Evolutionary conservation across 2,113 vertebrate species (phyloP).

Genomic region (Leucoraja erinaceus): DNA sequence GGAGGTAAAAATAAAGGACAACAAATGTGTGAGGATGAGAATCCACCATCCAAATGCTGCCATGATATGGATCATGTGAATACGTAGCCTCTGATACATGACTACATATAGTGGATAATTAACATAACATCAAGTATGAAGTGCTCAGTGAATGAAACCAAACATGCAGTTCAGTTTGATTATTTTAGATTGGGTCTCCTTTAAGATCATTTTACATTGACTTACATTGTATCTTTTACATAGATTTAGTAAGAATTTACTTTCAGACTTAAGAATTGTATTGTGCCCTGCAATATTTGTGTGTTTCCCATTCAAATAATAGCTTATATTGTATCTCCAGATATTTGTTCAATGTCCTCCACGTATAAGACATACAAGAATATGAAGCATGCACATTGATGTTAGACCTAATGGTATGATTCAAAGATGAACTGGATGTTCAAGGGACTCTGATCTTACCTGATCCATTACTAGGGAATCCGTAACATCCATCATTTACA

Average conservation of each 20-base stretch:
- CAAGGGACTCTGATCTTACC: no score
- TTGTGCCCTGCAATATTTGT: no score
- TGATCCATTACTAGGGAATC: no score
- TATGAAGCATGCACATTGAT: no score
- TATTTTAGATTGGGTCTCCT: background rate
- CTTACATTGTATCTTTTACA: background rate
- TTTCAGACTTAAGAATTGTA: background rate
- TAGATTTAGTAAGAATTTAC: background rate
- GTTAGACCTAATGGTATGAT: no score
- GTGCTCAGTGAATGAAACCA: background rate
- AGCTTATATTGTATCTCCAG: no score
- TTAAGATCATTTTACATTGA: background rate
- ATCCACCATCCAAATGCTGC: background rate
- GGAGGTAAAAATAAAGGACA: background rate
- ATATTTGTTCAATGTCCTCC: no score
- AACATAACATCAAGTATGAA: background rate
- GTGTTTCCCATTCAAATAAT: no score
- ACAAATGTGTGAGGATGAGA: background rate
- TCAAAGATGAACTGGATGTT: no score
- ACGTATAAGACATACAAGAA: no score
- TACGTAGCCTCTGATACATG: background rate
- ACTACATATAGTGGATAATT: background rate
- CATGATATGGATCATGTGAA: background rate
- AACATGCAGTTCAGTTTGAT: background rate
- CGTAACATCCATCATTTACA: no score